Conservation (phyloP, 1,140 invertebrate genomes). For the Linepithema humile region DNA sequence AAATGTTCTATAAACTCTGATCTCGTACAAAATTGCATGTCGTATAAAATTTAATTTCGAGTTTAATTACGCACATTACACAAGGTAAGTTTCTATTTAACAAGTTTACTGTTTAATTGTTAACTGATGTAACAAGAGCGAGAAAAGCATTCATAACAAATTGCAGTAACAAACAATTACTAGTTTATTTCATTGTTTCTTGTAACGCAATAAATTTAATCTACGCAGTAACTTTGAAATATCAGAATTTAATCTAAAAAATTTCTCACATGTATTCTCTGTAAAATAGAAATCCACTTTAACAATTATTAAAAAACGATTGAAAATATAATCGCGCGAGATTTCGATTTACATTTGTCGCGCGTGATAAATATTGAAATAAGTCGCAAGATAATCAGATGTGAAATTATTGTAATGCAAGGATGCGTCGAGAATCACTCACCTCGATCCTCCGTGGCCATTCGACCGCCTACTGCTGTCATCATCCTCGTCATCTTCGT, state of each 20-base stretch:
- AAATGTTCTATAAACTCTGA: not conserved
- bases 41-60: slow-evolving; percentile 1
- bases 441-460: slow-evolving; percentile 79
- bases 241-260: not conserved
- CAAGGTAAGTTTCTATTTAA: not conserved
- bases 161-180: not conserved
- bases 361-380: not conserved
- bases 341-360: not conserved
- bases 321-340: not conserved
- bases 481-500: slow-evolving; percentile 82
- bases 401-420: not conserved
- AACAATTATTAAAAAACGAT: not conserved
- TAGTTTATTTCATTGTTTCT: not conserved
- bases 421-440: slow-evolving; percentile 45
- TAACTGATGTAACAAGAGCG: not conserved
- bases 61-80: not conserved
- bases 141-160: not conserved
- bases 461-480: slow-evolving; percentile 81
- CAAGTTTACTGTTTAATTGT: slow-evolving; percentile 8
- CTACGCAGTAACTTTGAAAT: not conserved
- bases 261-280: not conserved
- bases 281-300: not conserved
- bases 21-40: not conserved
- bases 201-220: not conserved
- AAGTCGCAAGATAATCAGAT: not conserved